Percentiles rank a stretch among this genome's conserved stretches.
Conservation (phyloP, 2,888 invertebrate species). For the Dasypogon diadema region DNA sequence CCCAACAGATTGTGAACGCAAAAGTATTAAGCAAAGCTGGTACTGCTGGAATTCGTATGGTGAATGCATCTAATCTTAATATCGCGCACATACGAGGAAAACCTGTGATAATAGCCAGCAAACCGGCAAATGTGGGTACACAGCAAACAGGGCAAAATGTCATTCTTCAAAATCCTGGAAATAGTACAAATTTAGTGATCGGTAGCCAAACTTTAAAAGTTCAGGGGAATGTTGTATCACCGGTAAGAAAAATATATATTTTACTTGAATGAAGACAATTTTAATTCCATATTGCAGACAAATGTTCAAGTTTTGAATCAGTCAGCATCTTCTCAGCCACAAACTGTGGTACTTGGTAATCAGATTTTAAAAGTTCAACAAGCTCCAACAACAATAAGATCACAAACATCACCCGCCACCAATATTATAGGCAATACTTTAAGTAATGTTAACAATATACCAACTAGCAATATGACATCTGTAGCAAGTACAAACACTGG, state of each 20-base stretch:
- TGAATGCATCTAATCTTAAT: slow-evolving; percentile 69
- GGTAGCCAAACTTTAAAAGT: slow-evolving; percentile 67
- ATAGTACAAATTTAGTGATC: slow-evolving; percentile 62
- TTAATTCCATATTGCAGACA: slow-evolving; percentile 53
- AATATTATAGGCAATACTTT: slow-evolving; percentile 40
- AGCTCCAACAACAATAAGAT: slow-evolving; percentile 58
- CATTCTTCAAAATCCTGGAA: slow-evolving; percentile 65
- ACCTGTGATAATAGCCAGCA: slow-evolving; percentile 71
- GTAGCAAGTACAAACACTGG: slow-evolving; percentile 59
- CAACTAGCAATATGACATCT: slow-evolving; percentile 42
- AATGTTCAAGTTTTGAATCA: slow-evolving; percentile 59
- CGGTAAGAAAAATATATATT: slow-evolving; percentile 46
- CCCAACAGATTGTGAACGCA: slow-evolving; percentile 69
- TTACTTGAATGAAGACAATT: slow-evolving; percentile 1
- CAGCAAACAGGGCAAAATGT: slow-evolving; percentile 67
- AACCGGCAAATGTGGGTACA: slow-evolving; percentile 58
- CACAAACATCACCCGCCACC: slow-evolving; percentile 50
- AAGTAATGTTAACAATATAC: slow-evolving; percentile 49
- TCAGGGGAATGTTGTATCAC: slow-evolving; percentile 63
- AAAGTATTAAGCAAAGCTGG: slow-evolving; percentile 67
- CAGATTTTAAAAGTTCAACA: slow-evolving; percentile 66
- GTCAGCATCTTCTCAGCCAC: slow-evolving; percentile 59
- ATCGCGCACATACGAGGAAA: slow-evolving; percentile 72
- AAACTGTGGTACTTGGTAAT: slow-evolving; percentile 68
- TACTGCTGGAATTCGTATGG: slow-evolving; percentile 68